Base-by-base conservation (phyloP, 1,140 invertebrate genomes). In the Pseudobourletiella spinata region DNA sequence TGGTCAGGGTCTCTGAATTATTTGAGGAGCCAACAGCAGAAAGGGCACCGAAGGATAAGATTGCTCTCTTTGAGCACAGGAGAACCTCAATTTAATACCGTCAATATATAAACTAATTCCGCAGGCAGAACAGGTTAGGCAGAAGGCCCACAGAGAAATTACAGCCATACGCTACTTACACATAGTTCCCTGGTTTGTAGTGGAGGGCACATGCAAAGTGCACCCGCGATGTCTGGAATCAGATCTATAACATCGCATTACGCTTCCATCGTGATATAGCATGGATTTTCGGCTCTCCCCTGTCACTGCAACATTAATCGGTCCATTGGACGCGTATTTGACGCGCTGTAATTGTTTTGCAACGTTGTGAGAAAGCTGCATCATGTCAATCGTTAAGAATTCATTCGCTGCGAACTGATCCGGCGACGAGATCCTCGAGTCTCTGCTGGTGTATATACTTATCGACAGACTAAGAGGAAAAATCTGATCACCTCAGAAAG, bases 281-380 rank as follows among this genome's bases (percentile, higher is more conserved):
- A 72, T 88, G 84, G 73, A 89, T n/a, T n/a, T n/a, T n/a, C n/a
- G n/a, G n/a, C 86, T 55, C 93, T 76, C 15, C 87, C 88, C n/a
- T 95, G 74, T 75, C 95, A 94, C 78, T 93, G 96, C 71, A 91
- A 83, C 20, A 86, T 83, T 18, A 96, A 75, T 75, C 93, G 88
- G 76, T 95, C 91, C 71, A 88, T 87, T 44, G 87, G 83, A 79
- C 94, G 91, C 35, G 84, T 75, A 71, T 86, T 82, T 48, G 86
- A 84, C 2, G 89, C 83, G 67, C 86, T 84, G 64, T 58, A 74
- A 62, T 2, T 25, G 16, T 46, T 15, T n/a, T n/a, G 22, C 32
- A 11, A 11, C n/a, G 8, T 39, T 39, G 6, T n/a, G n/a, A n/a
- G n/a, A n/a, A 48, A 48, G 6, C 18, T n/a, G 8, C 11, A 11